These are phyloP conservation scores for Catalaphyllia jardinei DNA, from an alignment of 64 coral and sea anemone species.

Conservation along the genomic window DNA sequence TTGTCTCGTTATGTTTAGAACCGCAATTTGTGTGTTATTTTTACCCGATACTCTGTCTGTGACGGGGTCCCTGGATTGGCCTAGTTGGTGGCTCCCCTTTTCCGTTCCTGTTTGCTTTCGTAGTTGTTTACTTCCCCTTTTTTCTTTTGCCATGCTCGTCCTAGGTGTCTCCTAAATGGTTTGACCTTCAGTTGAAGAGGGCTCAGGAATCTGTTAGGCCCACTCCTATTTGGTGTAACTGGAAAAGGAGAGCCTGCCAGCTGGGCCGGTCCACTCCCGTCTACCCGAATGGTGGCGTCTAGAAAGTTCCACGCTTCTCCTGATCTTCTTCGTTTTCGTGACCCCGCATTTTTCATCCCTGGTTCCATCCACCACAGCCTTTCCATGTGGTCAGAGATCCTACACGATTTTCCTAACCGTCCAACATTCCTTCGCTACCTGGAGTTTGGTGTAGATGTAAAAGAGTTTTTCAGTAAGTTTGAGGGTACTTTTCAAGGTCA, in stretches of 20 bases:
- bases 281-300: slow-evolving; percentile 1
- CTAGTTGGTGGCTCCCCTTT: slow-evolving; percentile 18
- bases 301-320: neutral
- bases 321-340: neutral
- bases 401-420: too few species aligned
- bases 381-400: too few species aligned
- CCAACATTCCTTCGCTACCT: too few species aligned
- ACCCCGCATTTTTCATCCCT: too few species aligned
- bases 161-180: neutral
- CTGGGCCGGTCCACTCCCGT: slow-evolving; percentile 15
- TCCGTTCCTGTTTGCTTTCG: neutral
- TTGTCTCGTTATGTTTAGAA: too few species aligned
- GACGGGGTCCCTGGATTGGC: slow-evolving; percentile 28
- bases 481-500: too few species aligned
- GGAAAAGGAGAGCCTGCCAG: slow-evolving; percentile 1
- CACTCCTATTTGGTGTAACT: slow-evolving; percentile 1
- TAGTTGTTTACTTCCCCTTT: neutral
- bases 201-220: slow-evolving; percentile 8
- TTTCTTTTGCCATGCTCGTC: neutral
- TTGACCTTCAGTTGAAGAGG: neutral
- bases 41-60: slow-evolving; percentile 33
- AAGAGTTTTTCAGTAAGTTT: too few species aligned
- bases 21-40: too few species aligned
- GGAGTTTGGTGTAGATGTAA: too few species aligned
- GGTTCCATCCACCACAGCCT: too few species aligned